These are phyloP conservation scores for Eupithecia centaureata DNA, from an alignment of 2,888 invertebrate species.

Conservation along the genomic window DNA sequence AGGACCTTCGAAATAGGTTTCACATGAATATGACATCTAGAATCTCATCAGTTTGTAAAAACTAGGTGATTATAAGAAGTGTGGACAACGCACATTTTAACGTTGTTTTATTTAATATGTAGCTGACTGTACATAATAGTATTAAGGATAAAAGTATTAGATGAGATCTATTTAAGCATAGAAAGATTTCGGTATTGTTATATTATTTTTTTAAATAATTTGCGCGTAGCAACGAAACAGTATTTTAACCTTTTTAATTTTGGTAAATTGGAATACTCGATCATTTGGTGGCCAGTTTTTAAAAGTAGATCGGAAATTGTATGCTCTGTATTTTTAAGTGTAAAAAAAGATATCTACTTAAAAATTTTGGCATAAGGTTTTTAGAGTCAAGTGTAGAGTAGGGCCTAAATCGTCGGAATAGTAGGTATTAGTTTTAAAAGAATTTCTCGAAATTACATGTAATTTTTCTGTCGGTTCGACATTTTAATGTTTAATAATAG, in stretches of 20 bases:
- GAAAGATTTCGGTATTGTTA: conserved; percentile 57
- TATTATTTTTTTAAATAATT: conserved; percentile 72
- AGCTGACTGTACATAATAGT: conserved; percentile 74
- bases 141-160: conserved; percentile 71
- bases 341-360: conserved; percentile 64
- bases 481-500: conserved; percentile 30
- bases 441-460: conserved; percentile 46
- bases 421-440: conserved; percentile 48
- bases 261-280: conserved; percentile 46
- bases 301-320: conserved; percentile 57
- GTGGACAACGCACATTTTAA: conserved; percentile 43
- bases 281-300: conserved; percentile 67
- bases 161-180: conserved; percentile 72
- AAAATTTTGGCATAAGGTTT: conserved; percentile 62
- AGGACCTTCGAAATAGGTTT: conserved; percentile 45
- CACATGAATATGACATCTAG: conserved; percentile 52
- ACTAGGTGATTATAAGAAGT: conserved; percentile 26
- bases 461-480: conserved; percentile 40
- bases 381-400: conserved; percentile 60
- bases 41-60: conserved; percentile 60
- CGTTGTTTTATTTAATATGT: conserved; percentile 58
- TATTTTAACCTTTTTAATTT: conserved; percentile 59
- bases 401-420: conserved; percentile 53
- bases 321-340: conserved; percentile 65
- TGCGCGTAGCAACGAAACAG: conserved; percentile 79